phyloP scores from a whole-genome alignment of 2,797 vertebrate genomes.

The Sebastes variabilis region DNA sequence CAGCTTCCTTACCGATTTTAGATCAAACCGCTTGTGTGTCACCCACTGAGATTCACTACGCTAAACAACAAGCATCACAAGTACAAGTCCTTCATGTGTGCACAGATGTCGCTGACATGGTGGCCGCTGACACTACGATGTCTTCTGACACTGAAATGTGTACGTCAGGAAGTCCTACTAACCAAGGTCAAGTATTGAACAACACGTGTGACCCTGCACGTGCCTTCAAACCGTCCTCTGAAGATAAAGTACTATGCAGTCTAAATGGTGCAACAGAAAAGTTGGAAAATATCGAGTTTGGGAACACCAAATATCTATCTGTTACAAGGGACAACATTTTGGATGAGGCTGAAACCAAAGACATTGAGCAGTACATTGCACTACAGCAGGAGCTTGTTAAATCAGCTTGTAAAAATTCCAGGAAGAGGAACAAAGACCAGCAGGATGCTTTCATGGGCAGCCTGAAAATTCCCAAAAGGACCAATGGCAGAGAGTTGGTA shows the following conservation, averaged over 20 bases:
- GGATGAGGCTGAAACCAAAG: constrained; percentile 49
- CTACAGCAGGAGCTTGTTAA: constrained; percentile 49
- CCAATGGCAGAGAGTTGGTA: constrained; percentile 41
- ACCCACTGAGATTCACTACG: constrained; percentile 2
- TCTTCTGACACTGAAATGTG: constrained; percentile 19
- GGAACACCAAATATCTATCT: constrained; percentile 44
- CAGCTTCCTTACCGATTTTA: neutral
- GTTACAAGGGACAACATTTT: constrained; percentile 14
- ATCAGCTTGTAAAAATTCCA: constrained; percentile 69
- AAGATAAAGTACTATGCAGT: constrained; percentile 13
- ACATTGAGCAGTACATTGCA: constrained; percentile 11
- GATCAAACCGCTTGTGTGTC: constrained; percentile 12
- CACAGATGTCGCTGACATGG: constrained; percentile 5
- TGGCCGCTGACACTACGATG: neutral
- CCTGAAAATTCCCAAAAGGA: constrained; percentile 79
- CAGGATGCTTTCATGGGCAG: constrained; percentile 62
- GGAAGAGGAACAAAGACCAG: constrained; percentile 77
- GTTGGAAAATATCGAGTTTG: constrained; percentile 15
- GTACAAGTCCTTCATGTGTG: constrained; percentile 9
- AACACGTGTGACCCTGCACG: neutral
- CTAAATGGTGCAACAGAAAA: constrained; percentile 5
- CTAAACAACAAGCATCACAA: constrained; percentile 22
- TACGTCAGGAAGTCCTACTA: constrained; percentile 1
- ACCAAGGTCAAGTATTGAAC: neutral
- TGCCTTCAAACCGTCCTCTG: constrained; percentile 8